Conservation (phyloP, 2,113 vertebrate genomes). For the Xenopus borealis region DNA sequence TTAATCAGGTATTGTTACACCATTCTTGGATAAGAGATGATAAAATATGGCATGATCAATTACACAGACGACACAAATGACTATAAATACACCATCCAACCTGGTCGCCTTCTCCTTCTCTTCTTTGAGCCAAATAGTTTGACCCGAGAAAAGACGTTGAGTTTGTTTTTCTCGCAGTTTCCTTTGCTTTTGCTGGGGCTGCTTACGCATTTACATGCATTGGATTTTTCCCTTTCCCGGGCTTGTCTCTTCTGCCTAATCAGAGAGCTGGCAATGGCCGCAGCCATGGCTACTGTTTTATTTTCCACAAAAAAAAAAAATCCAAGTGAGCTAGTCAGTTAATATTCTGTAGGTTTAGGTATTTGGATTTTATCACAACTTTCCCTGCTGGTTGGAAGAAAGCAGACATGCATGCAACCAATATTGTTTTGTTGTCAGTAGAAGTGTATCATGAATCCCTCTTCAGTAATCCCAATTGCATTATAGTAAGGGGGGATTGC, state of each 20-base stretch:
- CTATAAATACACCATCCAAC: conserved; percentile 68
- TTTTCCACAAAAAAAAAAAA: neutral
- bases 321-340: conserved; percentile 9
- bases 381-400: neutral
- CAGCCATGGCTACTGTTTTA: conserved; percentile 87
- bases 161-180: conserved; percentile 87
- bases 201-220: conserved; percentile 93
- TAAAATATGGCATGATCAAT: conserved; percentile 13
- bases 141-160: conserved; percentile 96
- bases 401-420: conserved; percentile 1
- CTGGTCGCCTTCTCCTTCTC: conserved; percentile 89
- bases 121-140: conserved; percentile 98
- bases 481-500: conserved; percentile 2
- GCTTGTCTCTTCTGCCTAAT: conserved; percentile 96
- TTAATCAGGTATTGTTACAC: neutral
- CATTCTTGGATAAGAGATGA: neutral
- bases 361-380: neutral
- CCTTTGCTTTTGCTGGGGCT: conserved; percentile 94
- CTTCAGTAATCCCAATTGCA: neutral
- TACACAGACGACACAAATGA: neutral
- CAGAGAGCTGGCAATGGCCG: conserved; percentile 98
- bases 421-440: neutral
- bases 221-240: conserved; percentile 94
- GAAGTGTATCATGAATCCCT: neutral
- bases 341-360: neutral